phyloP scores from a whole-genome alignment of 2,113 vertebrate species.

The Alexandromys fortis region DNA sequence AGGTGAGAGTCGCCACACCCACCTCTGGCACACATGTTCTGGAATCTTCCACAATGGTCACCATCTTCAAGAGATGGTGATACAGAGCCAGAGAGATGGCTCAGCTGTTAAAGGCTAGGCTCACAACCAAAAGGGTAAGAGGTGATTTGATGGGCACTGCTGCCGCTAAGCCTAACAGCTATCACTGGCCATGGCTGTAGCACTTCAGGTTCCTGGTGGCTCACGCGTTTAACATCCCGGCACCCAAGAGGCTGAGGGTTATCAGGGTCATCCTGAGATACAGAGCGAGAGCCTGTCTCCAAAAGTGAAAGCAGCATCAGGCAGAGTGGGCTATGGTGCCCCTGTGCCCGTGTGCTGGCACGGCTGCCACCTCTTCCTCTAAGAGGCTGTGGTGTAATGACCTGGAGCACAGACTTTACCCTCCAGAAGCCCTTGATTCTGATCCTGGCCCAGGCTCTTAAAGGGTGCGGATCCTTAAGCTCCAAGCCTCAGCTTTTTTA shows the following conservation, averaged over 20 bases:
- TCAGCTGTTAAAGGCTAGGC: not conserved
- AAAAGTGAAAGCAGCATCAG: not conserved
- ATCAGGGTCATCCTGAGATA: not conserved
- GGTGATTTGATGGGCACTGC: not conserved
- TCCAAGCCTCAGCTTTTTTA: constrained; percentile 8
- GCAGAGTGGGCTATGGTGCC: not conserved
- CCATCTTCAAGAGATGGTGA: not conserved
- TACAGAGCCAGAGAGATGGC: not conserved
- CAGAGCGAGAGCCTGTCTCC: not conserved
- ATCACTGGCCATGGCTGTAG: not conserved
- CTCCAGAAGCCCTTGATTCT: not conserved
- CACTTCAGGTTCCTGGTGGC: not conserved
- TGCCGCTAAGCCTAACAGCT: too few relatives aligned
- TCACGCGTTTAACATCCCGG: not conserved
- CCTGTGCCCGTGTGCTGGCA: not conserved
- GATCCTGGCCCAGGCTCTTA: not conserved
- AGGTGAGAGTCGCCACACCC: not conserved
- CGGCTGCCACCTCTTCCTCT: not conserved
- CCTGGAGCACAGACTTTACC: not conserved
- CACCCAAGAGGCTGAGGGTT: not conserved
- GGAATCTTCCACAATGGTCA: constrained; percentile 3
- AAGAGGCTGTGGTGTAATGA: not conserved
- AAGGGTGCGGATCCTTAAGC: not conserved
- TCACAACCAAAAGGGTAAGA: not conserved
- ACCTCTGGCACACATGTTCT: not conserved